phyloP scores from a whole-genome alignment of 2,888 invertebrate genomes.

The Clunio marinus region DNA sequence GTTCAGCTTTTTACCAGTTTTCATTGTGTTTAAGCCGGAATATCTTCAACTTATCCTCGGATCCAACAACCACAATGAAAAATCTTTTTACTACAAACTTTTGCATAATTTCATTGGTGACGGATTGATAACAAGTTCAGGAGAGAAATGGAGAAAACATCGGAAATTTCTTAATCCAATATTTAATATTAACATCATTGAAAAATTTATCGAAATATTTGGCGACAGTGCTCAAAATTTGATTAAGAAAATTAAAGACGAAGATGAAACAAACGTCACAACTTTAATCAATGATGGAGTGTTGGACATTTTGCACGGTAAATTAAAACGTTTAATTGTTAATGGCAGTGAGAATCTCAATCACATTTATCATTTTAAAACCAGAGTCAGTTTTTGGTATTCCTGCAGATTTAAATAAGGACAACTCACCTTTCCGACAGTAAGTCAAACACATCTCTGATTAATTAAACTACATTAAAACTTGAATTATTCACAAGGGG shows the following conservation, averaged over 20 bases:
- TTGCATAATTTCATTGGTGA: slow-evolving; percentile 59
- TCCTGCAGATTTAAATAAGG: slow-evolving; percentile 46
- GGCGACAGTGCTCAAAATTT: slow-evolving; percentile 52
- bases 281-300: slow-evolving; percentile 56
- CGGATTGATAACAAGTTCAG: slow-evolving; percentile 57
- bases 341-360: too few species aligned
- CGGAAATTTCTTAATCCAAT: slow-evolving; percentile 57
- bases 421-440: slow-evolving; percentile 57
- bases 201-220: slow-evolving; percentile 56
- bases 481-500: slow-evolving; percentile 51
- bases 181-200: slow-evolving; percentile 55
- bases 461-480: too few species aligned
- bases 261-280: slow-evolving; percentile 53
- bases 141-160: slow-evolving; percentile 55
- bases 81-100: slow-evolving; percentile 55
- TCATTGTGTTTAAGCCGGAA: slow-evolving; percentile 55
- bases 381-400: slow-evolving; percentile 57
- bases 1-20: slow-evolving; percentile 55
- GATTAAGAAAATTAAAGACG: slow-evolving; percentile 48
- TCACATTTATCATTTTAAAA: too few species aligned
- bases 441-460: slow-evolving; percentile 49
- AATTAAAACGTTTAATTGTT: too few species aligned
- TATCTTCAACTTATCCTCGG: slow-evolving; percentile 56
- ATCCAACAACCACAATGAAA: slow-evolving; percentile 55
- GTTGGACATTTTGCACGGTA: slow-evolving; percentile 57